Evolutionary conservation across 2,888 invertebrate species (phyloP), one percentile per base, ranked within the genome.

Genomic region (Diarsia rubi): DNA sequence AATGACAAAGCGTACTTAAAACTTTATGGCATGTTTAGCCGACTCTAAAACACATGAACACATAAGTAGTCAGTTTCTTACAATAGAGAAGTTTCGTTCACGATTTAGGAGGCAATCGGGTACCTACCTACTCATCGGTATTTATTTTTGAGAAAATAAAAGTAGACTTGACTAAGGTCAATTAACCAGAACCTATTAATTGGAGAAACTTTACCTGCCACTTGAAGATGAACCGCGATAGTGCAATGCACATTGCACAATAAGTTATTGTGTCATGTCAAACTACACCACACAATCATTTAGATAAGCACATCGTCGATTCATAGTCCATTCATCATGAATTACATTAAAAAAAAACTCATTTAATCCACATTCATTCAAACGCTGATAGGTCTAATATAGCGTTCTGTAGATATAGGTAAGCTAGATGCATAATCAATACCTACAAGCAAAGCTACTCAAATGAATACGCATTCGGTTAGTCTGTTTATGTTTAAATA

Each of bases 1-100:
- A 82, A 81, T 83, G 80, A 78, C 81, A 85, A 87, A 78, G 72
- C 77, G 68, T 80, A 78, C 54, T 68, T 81, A 67, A 80, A 65
- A 67, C 79, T 82, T 68, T 82, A 81, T 76, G 75, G 54, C 74
- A 63, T 70, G 64, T 79, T 82, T 73, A 70, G 49, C 73, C 63
- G 63, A 27, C 63, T 85, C 44, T 70, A 45, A 54, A 76, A 57
- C 42, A 76, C 64, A 68, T 52, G 52, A 75, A 60, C 37, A 64
- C 69, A 66, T n/a, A n/a, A n/a, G n/a, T n/a, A 31, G 47, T 45
- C 24, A 65, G 49, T 52, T 60, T 14, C 21, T 42, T n/a, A 65
- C 47, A 54, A 47, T 69, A 12, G 31, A n/a, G 42, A 59, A 21
- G 60, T 71, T 79, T 59, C 12, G 44, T 42, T 54, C 52, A 66